Base-by-base conservation (phyloP, 2,797 vertebrate genomes). In the Rhadinocentrus ornatus region DNA sequence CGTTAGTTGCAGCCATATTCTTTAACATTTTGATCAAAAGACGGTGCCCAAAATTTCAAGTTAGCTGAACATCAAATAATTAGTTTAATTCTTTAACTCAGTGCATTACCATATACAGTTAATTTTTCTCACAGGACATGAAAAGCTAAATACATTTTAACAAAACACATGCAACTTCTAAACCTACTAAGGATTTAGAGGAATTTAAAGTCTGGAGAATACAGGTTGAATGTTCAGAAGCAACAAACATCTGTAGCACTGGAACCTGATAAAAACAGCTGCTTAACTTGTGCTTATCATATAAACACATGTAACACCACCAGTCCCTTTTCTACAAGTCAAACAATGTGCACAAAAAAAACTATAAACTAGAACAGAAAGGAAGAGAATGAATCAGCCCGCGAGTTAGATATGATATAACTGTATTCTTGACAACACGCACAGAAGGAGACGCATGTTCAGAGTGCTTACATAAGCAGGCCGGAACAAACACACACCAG, bases 401-500 rank as follows among this genome's bases (percentile, higher is more conserved):
- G 69, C 72, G 77, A 88, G 86, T 77, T 89, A 89, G 86, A 87
- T 83, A 88, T 90, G 85, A 91, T 89, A 86, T 90, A 89, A 90
- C 89, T 89, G 82, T 87, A 86, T 90, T 92, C 86, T 87, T 80
- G 83, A 90, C 88, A 89, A 88, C 86, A 86, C 77, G 86, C 80
- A 84, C 73, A 83, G 83, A 90, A 54, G 54, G 73, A 86, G 69
- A 86, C 57, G 75, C 69, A 85, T 87, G 88, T 90, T 88, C 78
- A 71, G 71, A 83, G 86, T 78, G 88, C 91, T 93, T 93, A 92
- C 92, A 93, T 91, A 92, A 93, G 89, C 83, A 80, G 52, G 63
- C 80, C 72, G 68, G 87, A 88, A 91, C 86, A 90, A 87, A 78
- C 72, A 84, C 74, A 85, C 76, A 54, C 67, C 50, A 20, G 31